Base-by-base conservation (phyloP, 2,797 vertebrate species). In the Takifugu ocellatus region DNA sequence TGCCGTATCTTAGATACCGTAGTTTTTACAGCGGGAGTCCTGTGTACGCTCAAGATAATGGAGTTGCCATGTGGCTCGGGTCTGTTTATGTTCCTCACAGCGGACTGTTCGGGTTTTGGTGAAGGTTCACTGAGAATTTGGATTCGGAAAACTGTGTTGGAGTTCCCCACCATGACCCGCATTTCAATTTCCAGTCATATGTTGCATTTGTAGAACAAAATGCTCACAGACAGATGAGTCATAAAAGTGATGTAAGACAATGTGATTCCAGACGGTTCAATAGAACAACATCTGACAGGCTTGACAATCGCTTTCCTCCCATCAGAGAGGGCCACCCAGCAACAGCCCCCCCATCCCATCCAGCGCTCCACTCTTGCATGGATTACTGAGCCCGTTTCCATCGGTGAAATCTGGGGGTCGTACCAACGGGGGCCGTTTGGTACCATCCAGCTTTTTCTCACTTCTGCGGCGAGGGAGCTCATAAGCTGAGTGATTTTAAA, bases 1-100 rank as follows among this genome's bases (percentile, higher is more conserved):
- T 49, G 36, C 50, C 7, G 84, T 83, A 75, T 71, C 84, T 77
- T 77, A 59, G 84, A 79, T 66, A 85, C 82, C 21, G 49, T 50
- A 63, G 75, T 73, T 79, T 82, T 46, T 57, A 36, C 49, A 68
- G 56, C 68, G 31, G 46, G 62, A 66, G 65, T 72, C 52, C 83
- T 84, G 84, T 85, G 84, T 74, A 77, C 79, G 45, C 66, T 85
- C 79, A 77, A 55, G 59, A 70, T 85, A 81, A 82, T 83, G 67
- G 72, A 65, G 72, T 67, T 74, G 71, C 79, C 82, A 83, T 79
- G 79, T 51, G 74, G 70, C 74, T 29, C 33, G 49, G 77, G 66
- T 82, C 61, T 66, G 72, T 82, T 83, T 80, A 74, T 72, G 70
- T 78, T 80, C 64, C 70, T 75, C 70, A 55, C 21, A 65, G 75